Base-by-base conservation (phyloP, 2,113 vertebrate genomes). In the Pionites leucogaster region DNA sequence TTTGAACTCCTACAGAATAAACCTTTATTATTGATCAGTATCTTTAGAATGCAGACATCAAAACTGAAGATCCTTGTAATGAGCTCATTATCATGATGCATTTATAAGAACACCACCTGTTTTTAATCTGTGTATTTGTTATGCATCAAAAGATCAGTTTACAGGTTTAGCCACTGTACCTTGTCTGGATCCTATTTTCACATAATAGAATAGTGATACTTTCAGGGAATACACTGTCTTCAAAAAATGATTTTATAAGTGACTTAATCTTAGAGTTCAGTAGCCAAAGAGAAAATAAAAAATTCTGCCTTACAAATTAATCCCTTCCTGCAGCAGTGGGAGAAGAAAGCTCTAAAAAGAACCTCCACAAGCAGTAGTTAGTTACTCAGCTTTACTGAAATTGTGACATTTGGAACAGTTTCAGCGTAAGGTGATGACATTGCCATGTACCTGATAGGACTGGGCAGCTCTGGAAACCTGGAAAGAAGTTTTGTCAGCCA, bases 41-140 rank as follows among this genome's bases (percentile, higher is more conserved):
- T 60, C 24, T 95, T 83, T 79, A 71, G 42, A 95, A 27, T 55
- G 15, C 62, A 59, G 82, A 86, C 69, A 93, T 93, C 72, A 96
- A 94, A 95, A 86, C 46, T 68, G 72, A 93, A 95, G 67, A 75
- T 78, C 91, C 68, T 74, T 94, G 63, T 94, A 94, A 93, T 81
- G 53, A 88, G 67, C 80, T 96, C 92, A 70, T 94, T 94, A 83
- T 83, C 49, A 70, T 68, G 42, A 37, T 63, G 64, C 57, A 83
- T 75, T 83, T 82, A 81, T 81, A 83, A 63, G 63, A 92, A 63
- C 41, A 86, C 76, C 76, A 92, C 86, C 92, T 95, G 90, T 0
- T 93, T 92, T 92, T 83, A 78, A 47, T 86, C 33, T 83, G 17
- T 74, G 13, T 59, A 42, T 93, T 94, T 86, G 69, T 78, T 86